A percentile compares a stretch with the other conserved stretches of the same genome.
phyloP scores from a whole-genome alignment of 2,888 invertebrate species.

The Eilema sororculum region DNA sequence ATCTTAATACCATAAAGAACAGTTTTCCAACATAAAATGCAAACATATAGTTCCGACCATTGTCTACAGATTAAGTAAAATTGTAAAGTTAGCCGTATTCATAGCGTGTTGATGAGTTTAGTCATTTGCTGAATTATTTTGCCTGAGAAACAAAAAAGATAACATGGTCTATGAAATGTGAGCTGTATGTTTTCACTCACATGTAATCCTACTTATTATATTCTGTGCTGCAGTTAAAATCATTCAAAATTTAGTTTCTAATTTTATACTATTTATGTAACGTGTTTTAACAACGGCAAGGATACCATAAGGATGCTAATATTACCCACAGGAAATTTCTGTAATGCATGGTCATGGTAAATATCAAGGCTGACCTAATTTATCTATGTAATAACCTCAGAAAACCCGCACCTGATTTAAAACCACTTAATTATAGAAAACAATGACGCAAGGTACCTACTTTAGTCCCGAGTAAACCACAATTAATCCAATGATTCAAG shows the following conservation, averaged over 20 bases:
- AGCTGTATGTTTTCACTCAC: not conserved
- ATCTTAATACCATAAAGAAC: no score
- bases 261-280: not conserved
- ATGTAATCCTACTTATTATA: not conserved
- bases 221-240: no score
- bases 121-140: no score
- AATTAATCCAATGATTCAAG: not conserved
- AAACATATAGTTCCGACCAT: no score
- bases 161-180: not conserved
- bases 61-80: no score
- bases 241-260: not conserved
- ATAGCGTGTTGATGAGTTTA: no score
- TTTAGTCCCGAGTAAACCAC: not conserved
- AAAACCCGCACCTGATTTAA: conserved; percentile 5
- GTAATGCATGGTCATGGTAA: not conserved
- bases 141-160: not conserved
- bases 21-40: no score
- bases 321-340: not conserved
- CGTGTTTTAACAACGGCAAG: not conserved
- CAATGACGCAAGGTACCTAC: not conserved
- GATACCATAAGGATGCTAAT: not conserved
- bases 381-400: not conserved
- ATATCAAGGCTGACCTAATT: not conserved
- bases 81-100: no score
- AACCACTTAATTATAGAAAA: not conserved